Evolutionary conservation across 2,797 vertebrate species (phyloP), one percentile per base, ranked within the genome.

Genomic region (Cheracebus regulus): DNA sequence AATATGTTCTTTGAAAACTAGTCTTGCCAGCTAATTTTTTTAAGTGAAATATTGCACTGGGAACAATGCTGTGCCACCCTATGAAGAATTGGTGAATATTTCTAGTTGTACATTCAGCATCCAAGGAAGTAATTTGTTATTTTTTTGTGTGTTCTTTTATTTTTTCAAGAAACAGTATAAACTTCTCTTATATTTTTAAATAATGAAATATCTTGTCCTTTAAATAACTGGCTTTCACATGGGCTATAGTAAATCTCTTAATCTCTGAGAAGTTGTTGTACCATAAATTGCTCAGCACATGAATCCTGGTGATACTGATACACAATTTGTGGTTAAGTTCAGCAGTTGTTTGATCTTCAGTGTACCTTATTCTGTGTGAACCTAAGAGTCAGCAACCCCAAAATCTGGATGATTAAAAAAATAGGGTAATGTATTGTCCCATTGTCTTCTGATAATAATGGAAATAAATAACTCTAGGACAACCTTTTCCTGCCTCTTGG

Each of bases 181-280:
- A 44, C 52, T 14, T 97, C 79, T 93, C 48, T 95, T 97, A 10
- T 67, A 12, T 72, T 92, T 98, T 98, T 98, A 98, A 98, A 92
- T 98, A 95, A 96, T 72, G 83, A 97, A 91, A 83, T 97, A 92
- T 91, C 48, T 87, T 97, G 85, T 67, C 96, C 92, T 98, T 96
- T 97, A 97, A 97, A 93, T 79, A 93, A 93, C 96, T 97, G 76
- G 84, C 92, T 98, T 98, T 93, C 80, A 97, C 72, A 93, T 94
- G 86, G 39, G 82, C 98, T 98, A 97, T 88, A 98, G 90, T 97
- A 98, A 96, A 96, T 98, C 96, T 98, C 91, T 98, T 98, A 97
- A 98, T 98, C 97, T 97, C 48, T 92, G 88, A 97, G 61, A 87
- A 96, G 89, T 98, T 98, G 97, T 41, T 97, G 44, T 98, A 80